Evolutionary conservation across 2,888 invertebrate genomes (phyloP).

Genomic region (Zelleria hepariella): DNA sequence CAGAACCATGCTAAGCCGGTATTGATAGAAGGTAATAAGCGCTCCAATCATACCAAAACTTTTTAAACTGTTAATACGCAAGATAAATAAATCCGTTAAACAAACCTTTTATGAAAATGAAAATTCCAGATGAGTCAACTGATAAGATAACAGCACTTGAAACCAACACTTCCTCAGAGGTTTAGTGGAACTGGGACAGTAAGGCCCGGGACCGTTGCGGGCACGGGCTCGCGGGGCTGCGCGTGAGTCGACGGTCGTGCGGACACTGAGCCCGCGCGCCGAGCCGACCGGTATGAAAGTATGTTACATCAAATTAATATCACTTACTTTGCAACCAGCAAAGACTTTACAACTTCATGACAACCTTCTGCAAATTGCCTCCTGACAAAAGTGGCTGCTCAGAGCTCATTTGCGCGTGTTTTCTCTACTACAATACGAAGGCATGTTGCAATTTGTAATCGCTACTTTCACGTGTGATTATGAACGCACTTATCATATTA

Average conservation of each 20-base stretch:
- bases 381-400: neutral
- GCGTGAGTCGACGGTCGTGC: slow-evolving; percentile 45
- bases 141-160: neutral
- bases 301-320: slow-evolving; percentile 54
- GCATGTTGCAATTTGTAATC: neutral
- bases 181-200: neutral
- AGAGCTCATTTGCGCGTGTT: neutral
- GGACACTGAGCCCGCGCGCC: slow-evolving; percentile 34
- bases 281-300: slow-evolving; percentile 47
- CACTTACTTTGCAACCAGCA: slow-evolving; percentile 33
- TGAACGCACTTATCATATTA: no score
- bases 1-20: neutral
- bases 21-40: neutral
- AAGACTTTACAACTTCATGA: slow-evolving; percentile 3
- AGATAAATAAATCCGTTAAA: neutral
- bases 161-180: neutral
- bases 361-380: neutral
- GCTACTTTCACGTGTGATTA: neutral
- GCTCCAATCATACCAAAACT: neutral
- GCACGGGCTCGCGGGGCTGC: slow-evolving; percentile 23
- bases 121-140: neutral
- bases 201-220: neutral
- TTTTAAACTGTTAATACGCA: neutral
- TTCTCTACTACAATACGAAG: neutral
- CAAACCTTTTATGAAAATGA: slow-evolving; percentile 1